These are phyloP conservation scores for Gastrophryne carolinensis DNA, from an alignment of 2,797 vertebrate genomes.

Conservation along the genomic window DNA sequence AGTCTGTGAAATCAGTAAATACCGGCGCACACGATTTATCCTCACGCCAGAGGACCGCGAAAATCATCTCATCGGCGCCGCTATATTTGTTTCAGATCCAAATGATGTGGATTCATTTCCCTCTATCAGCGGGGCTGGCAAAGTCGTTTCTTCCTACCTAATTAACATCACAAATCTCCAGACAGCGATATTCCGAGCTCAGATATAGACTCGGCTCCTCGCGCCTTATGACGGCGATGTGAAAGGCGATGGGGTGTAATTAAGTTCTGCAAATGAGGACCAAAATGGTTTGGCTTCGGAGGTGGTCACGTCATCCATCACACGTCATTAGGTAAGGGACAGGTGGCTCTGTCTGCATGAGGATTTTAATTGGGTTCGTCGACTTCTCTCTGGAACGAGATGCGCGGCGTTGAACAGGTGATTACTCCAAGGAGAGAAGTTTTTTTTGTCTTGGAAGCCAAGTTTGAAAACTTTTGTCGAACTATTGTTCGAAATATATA, in stretches of 20 bases:
- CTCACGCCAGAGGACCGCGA: not conserved
- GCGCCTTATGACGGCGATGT: conserved; percentile 11
- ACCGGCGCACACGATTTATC: not conserved
- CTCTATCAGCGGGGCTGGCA: not conserved
- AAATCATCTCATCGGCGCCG: not conserved
- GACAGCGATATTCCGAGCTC: conserved; percentile 9
- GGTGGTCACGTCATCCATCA: conserved; percentile 21
- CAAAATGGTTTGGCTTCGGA: conserved; percentile 12
- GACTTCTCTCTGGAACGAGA: not conserved
- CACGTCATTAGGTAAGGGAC: not conserved
- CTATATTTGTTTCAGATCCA: conserved; percentile 9
- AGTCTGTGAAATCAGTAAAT: not conserved
- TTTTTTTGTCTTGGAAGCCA: too few species aligned
- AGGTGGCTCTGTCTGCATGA: conserved; percentile 5
- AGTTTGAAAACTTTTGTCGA: too few species aligned
- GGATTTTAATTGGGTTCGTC: conserved; percentile 23
- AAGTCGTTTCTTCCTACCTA: not conserved
- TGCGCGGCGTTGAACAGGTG: not conserved
- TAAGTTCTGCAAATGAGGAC: conserved; percentile 23
- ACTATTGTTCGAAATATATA: too few species aligned
- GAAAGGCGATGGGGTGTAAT: conserved; percentile 27
- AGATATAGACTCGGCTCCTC: not conserved
- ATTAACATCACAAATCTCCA: conserved; percentile 30
- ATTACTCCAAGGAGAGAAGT: not conserved
- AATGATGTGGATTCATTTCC: conserved; percentile 22